Base-by-base conservation (phyloP, 2,113 vertebrate species). In the Microcebus ravelobensis region DNA sequence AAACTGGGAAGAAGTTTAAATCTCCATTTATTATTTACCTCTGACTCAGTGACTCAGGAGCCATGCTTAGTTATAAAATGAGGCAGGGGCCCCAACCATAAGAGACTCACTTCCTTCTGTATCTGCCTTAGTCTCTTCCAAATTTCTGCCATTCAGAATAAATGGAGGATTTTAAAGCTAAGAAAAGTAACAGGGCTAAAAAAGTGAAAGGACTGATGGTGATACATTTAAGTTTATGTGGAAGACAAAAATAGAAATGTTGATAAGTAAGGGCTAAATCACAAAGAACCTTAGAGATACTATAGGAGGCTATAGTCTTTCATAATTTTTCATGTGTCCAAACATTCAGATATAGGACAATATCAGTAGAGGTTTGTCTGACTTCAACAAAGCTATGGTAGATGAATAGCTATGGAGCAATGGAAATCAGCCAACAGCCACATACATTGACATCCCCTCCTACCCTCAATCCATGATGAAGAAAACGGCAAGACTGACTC, bases 131-230 rank as follows among this genome's bases (percentile, higher is more conserved):
- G 14, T 57, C 31, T 17, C 88, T 79, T 48, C 63, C 45, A n/a
- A 87, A 8, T 31, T 11, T 76, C 81, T 95, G 70, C 25, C 13
- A 39, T 45, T 87, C 25, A 52, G 81, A 90, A 82, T 52, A 73
- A 82, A 15, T 68, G 6, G 34, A 89, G 18, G 12, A 67, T 15
- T 77, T 83, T 61, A 94, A 86, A 92, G 71, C 29, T 73, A 86
- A 95, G 52, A 68, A 91, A 94, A 85, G 6, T 39, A 96, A 57
- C 11, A 61, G 36, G 18, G 34, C 25, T 82, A 67, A 95, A 95
- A 95, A 82, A 48, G 31, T 84, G 63, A 18, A 9, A 55, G 21
- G 29, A 52, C 17, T 77, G 25, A 25, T 65, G 23, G 45, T 71
- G 55, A 65, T 36, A 42, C 1, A 85, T 42, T 83, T 55, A 50